Percentiles rank a stretch among this genome's conserved stretches.
Conservation (phyloP, 2,888 invertebrate genomes). For the Microctonus brassicae region DNA sequence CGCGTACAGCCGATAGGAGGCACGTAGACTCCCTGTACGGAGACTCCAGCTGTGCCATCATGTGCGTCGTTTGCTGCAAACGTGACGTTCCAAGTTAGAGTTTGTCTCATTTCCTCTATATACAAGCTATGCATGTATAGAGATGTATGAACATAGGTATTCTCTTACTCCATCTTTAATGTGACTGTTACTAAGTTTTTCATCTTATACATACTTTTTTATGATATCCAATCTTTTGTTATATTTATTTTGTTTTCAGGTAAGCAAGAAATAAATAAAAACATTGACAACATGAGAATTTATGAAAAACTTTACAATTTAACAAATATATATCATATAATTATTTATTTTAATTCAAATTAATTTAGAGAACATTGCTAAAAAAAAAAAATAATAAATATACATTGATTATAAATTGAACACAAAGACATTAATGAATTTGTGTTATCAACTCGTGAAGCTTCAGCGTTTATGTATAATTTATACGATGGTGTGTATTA, state of each 20-base stretch:
- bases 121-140: not conserved
- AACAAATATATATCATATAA: too few relatives aligned
- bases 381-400: too few relatives aligned
- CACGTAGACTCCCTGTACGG: slow-evolving; percentile 64
- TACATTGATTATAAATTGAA: too few relatives aligned
- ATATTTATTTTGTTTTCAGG: not conserved
- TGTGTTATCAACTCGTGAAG: too few relatives aligned
- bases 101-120: slow-evolving; percentile 11
- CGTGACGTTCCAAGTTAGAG: slow-evolving; percentile 64
- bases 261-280: not conserved
- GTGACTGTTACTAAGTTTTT: not conserved
- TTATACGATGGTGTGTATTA: too few relatives aligned
- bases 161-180: slow-evolving; percentile 3
- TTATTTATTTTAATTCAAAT: too few relatives aligned
- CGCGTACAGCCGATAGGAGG: slow-evolving; percentile 47
- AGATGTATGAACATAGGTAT: not conserved
- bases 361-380: too few relatives aligned
- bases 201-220: not conserved
- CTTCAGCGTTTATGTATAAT: too few relatives aligned
- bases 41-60: slow-evolving; percentile 64
- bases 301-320: too few relatives aligned
- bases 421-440: too few relatives aligned
- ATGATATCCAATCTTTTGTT: not conserved
- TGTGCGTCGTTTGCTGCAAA: slow-evolving; percentile 68
- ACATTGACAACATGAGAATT: too few relatives aligned